Conservation (phyloP, 2,888 invertebrate genomes). For the Acleris cristana region DNA sequence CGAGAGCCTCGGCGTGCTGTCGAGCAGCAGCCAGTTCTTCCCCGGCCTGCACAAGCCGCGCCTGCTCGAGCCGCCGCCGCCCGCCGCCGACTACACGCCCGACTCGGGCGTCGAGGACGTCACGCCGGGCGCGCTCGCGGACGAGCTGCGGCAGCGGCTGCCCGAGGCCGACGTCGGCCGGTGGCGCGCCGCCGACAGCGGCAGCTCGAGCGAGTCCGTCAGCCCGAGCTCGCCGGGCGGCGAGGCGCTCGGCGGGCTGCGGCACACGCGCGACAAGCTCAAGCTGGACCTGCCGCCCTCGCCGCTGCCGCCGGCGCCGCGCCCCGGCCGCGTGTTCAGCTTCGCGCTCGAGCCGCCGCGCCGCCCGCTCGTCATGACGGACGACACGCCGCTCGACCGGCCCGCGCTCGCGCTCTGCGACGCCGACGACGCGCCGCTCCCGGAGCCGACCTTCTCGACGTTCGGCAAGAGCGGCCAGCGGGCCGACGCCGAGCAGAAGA, state of each 20-base stretch:
- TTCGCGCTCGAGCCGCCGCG: conserved; percentile 72
- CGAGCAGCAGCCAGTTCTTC: conserved; percentile 87
- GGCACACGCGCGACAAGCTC: conserved; percentile 88
- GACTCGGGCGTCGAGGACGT: conserved; percentile 86
- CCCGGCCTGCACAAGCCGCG: conserved; percentile 83
- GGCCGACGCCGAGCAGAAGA: conserved; percentile 60
- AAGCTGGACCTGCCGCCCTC: conserved; percentile 88
- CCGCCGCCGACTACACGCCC: conserved; percentile 66
- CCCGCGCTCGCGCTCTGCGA: conserved; percentile 57
- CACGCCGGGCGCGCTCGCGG: conserved; percentile 82
- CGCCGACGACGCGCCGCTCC: conserved; percentile 55
- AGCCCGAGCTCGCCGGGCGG: conserved; percentile 74
- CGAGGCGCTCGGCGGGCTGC: conserved; percentile 85
- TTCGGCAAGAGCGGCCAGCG: conserved; percentile 80
- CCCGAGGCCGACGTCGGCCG: conserved; percentile 49
- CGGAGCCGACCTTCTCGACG: conserved; percentile 84
- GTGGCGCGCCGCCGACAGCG: conserved; percentile 65
- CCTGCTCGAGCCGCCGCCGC: conserved; percentile 49
- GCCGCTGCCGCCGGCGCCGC: conserved; percentile 74
- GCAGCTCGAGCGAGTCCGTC: conserved; percentile 74
- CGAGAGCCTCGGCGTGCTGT: conserved; percentile 83
- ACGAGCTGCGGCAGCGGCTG: too few relatives aligned
- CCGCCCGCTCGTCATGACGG: conserved; percentile 68
- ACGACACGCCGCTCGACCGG: conserved; percentile 73
- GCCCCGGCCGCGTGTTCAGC: conserved; percentile 72